Percentiles rank a stretch among this genome's conserved stretches.
These are phyloP conservation scores for Lamellibrachia columna DNA, from an alignment of 2,888 invertebrate genomes.

Conservation along the genomic window DNA sequence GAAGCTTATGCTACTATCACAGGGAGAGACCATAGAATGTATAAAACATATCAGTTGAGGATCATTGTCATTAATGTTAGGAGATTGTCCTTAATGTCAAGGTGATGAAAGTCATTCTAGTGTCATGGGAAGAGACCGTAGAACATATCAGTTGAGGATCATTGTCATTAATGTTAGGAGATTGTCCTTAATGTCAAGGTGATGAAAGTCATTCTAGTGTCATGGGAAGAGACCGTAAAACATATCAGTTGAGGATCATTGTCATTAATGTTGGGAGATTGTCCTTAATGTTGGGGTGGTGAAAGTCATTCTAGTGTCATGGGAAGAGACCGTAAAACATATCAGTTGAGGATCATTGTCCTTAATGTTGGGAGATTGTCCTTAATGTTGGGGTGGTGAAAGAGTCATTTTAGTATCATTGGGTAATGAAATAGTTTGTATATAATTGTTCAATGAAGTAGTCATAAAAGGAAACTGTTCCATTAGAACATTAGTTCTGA, in stretches of 20 bases:
- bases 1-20: background rate
- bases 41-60: background rate
- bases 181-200: background rate
- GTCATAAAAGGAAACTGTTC: background rate
- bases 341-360: background rate
- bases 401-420: too few relatives aligned
- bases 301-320: too few relatives aligned
- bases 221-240: background rate
- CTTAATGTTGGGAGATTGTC: background rate
- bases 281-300: too few relatives aligned
- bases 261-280: too few relatives aligned
- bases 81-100: background rate
- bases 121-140: too few relatives aligned
- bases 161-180: background rate
- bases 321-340: too few relatives aligned
- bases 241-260: background rate
- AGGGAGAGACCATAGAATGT: background rate
- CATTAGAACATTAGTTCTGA: background rate
- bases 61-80: background rate
- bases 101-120: too few relatives aligned
- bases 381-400: background rate
- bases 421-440: background rate
- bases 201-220: too few relatives aligned
- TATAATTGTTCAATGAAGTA: background rate
- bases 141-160: background rate